Evolutionary conservation across 37 sponge, comb jelly and placozoan genomes (phyloP).

Genomic region (Aphrocallistes beatrix): DNA sequence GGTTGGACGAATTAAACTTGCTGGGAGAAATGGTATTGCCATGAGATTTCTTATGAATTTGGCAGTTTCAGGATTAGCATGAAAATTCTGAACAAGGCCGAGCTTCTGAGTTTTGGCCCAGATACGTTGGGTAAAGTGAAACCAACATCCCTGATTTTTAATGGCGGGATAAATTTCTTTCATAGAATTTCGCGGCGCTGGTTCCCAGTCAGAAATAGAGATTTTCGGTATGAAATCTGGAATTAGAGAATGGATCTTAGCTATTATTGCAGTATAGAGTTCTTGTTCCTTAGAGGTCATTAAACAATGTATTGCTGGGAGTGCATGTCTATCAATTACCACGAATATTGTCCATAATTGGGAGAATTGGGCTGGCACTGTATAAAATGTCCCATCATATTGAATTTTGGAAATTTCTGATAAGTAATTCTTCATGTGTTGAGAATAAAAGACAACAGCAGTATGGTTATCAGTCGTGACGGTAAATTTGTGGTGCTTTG

Average conservation of each 20-base stretch:
- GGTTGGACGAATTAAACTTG: constrained; percentile 7
- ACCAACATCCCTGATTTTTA: neutral
- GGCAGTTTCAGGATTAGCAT: neutral
- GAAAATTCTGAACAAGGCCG: neutral
- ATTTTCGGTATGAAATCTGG: neutral
- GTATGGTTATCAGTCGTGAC: neutral
- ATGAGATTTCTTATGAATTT: neutral
- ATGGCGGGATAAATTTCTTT: neutral
- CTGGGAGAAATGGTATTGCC: neutral
- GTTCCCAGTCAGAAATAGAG: neutral
- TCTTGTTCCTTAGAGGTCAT: neutral
- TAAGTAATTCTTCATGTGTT: neutral
- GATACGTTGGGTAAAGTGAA: constrained; percentile 4
- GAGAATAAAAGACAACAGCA: neutral
- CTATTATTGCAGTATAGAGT: neutral
- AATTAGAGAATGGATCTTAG: neutral
- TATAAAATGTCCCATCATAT: constrained; percentile 15
- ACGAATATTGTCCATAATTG: neutral
- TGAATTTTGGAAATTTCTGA: neutral
- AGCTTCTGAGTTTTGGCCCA: constrained; percentile 4
- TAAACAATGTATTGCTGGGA: neutral
- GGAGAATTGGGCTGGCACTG: constrained; percentile 9
- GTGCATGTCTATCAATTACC: neutral
- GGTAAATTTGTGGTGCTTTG: neutral
- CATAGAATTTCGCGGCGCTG: neutral